Evolutionary conservation across 2,113 vertebrate genomes (phyloP), one percentile per base, ranked within the genome.

Genomic region (Brachyistius frenatus): DNA sequence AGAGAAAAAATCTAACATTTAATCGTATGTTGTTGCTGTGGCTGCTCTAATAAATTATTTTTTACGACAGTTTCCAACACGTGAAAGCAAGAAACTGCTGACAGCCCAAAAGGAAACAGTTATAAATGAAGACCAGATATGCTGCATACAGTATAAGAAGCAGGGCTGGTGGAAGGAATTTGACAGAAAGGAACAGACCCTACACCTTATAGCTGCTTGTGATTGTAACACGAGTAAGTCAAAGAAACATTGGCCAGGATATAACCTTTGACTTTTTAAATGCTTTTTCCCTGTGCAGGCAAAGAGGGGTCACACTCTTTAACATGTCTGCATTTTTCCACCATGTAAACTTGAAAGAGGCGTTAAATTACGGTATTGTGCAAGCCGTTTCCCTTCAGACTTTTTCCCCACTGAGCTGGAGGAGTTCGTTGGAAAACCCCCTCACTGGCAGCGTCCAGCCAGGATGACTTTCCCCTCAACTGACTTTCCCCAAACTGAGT

Each of bases 361-460:
- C 49, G 70, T 78, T 73, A 78, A 86, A 73, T 76, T 80, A 88
- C 82, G 62, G 7, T 62, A 70, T 82, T 83, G 65, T 82, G 84
- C 76, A 82, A 90, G 91, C 66, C 72, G 39, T 84, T 91, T 83
- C 75, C 23, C 83, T 82, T 68, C 70, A 68, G 76, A 85, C 79
- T 85, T 89, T 90, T 87, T 78, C 87, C 83, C 82, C 77, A 54
- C 74, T 72, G 84, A 84, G 50, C 84, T 84, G 80, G 84, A 84
- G 87, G 87, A 87, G 81, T 60, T 52, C 81, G 81, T 55, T 93
- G 95, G 94, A 95, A 93, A 89, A 87, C 89, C 85, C 89, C 84
- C 87, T 88, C 83, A 82, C 65, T 86, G 89, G 89, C 86, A 88
- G 37, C 33, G 65, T 91, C 80, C 83, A 89, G 89, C 78, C 84